Percentiles rank a stretch among this genome's conserved stretches.
Evolutionary conservation across 2,113 vertebrate genomes (phyloP).

Genomic region (Lates calcarifer): DNA sequence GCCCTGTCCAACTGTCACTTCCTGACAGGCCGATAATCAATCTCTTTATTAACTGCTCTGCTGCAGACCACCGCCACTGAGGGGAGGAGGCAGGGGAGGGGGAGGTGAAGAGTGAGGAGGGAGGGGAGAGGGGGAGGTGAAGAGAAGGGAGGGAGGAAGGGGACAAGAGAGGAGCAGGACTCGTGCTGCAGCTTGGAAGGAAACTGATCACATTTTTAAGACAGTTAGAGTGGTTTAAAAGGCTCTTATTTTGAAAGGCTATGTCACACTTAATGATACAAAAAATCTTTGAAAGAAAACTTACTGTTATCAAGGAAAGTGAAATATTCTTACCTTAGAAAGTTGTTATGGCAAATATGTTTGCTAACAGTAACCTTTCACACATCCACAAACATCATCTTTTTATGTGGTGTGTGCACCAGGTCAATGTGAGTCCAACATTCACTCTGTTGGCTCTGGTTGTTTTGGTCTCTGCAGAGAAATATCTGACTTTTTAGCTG

Average conservation of each 20-base stretch:
- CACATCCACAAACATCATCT: background rate
- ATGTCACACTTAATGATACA: background rate
- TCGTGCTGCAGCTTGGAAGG: constrained; percentile 25
- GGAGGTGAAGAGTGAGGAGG: constrained; percentile 62
- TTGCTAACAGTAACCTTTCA: background rate
- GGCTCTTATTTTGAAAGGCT: background rate
- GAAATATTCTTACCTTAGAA: background rate
- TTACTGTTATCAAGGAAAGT: background rate
- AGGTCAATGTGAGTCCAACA: too few relatives aligned
- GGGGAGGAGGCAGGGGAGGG: constrained; percentile 77
- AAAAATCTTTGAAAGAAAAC: background rate
- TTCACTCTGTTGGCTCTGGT: background rate
- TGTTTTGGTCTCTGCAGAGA: background rate
- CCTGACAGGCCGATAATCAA: constrained; percentile 94
- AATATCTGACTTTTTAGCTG: background rate
- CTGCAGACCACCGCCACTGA: constrained; percentile 86
- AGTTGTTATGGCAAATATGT: background rate
- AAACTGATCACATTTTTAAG: background rate
- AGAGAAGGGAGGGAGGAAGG: background rate
- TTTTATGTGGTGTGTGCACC: background rate
- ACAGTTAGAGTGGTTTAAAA: background rate
- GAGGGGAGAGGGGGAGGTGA: constrained; percentile 67
- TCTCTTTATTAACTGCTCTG: constrained; percentile 97
- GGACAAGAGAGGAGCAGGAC: constrained; percentile 2
- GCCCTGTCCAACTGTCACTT: constrained; percentile 98